Base-by-base conservation (phyloP, 1,140 invertebrate species). In the Drosophila leontia region DNA sequence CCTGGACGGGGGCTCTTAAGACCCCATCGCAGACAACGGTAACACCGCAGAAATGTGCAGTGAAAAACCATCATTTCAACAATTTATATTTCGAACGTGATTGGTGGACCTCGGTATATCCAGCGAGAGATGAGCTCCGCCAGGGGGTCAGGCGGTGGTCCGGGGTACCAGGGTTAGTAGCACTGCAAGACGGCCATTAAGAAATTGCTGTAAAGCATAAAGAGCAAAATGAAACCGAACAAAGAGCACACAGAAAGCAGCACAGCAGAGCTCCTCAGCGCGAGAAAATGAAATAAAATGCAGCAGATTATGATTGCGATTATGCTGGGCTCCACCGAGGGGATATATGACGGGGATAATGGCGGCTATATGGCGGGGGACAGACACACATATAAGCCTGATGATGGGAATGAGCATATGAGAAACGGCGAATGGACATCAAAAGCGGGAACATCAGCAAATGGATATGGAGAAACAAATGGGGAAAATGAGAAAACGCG, bases 81-180 rank as follows among this genome's bases (percentile, higher is more conserved):
- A 91, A 91, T 91, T 91, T 91, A 91, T 91, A 91, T 90, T 87
- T 87, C 83, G 87, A 91, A 91, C 87, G 87, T 91, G 87, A 90
- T 91, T 91, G 87, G 87, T 76, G 75, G 82, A 78, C 72, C 61
- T 50, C 19, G 42, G 42, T n/a, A 17, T 58, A 34, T 50, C 69
- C 55, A 50, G 50, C n/a, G 19, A 32, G 29, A 29, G 32, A 34
- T 19, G 39, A 41, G 32, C 39, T n/a, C 26, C 53, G 7, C 0
- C 45, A 9, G 26, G 8, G 47, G 26, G 11, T 23, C 9, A 39
- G 11, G 15, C 12, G 29, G 26, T n/a, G 29, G n/a, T 44, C 19
- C 7, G 11, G 23, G 32, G 26, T 19, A 9, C 42, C 42, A 23
- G 50, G 50, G 26, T 39, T 47, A 82, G 58, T 68, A 76, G 74